Evolutionary conservation across 2,888 invertebrate genomes (phyloP), one percentile per base, ranked within the genome.

Genomic region (Lasioglossum pauxillum): DNA sequence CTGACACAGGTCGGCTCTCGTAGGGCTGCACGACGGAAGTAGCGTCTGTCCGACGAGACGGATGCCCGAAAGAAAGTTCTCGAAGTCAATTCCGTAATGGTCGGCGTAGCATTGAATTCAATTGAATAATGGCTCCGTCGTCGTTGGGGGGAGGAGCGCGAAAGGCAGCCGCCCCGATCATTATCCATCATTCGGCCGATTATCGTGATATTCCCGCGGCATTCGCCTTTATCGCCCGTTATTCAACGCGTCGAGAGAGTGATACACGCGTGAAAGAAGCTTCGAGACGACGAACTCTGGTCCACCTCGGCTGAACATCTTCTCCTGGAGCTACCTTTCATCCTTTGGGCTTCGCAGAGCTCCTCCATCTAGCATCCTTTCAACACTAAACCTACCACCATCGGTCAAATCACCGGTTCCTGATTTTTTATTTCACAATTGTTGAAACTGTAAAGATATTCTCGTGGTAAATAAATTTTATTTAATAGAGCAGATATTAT

Each of bases 11-110:
- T 82, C 71, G 80, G 82, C 82, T 84, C 90, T 86, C 84, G 90
- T 75, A 86, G 76, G 75, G 79, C 38, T 27, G 57, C 23, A 46
- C 85, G 80, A 72, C 91, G 92, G 93, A 92, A 93, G 92, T 91
- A 92, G 79, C 87, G 93, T 92, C 91, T 92, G 90, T 91, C 89
- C 92, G 90, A 88, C 91, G 93, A 92, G 93, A 93, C 92, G 93
- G 91, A 93, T 93, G 94, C 91, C 94, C 94, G 93, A 95, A 95
- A 95, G 95, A 95, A 95, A 95, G 95, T 95, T 95, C 94, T 94
- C 94, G 94, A 93, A 93, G 93, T 93, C 94, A 95, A 95, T 95
- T 95, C 94, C 94, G 94, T 94, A 95, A 95, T 95, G 92, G 94
- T 93, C 92, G 92, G 89, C 89, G 93, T 94, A 95, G 93, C 94